Evolutionary conservation across 2,888 invertebrate genomes (phyloP).

Genomic region (Gnatocerus cornutus): DNA sequence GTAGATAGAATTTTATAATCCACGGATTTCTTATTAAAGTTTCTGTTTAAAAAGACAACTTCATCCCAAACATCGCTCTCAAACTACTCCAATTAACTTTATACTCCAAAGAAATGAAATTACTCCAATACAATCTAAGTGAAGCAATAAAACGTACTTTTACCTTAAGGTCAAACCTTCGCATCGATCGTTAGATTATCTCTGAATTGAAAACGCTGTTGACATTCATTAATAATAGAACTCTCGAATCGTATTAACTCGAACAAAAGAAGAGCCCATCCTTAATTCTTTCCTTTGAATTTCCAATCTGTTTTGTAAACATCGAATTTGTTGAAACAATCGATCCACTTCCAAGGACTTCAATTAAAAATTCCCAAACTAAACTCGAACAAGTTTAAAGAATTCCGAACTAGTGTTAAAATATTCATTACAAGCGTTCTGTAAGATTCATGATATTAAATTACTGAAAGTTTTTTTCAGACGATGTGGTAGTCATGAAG

Average conservation of each 20-base stretch:
- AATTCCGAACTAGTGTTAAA: slow-evolving; percentile 13
- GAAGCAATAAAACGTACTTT: not conserved
- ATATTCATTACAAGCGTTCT: slow-evolving; percentile 10
- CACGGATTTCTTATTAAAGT: too few relatives aligned
- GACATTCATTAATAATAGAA: slow-evolving; percentile 22
- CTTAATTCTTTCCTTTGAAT: slow-evolving; percentile 17
- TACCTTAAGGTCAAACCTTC: not conserved
- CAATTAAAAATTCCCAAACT: slow-evolving; percentile 6
- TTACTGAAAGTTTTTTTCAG: not conserved
- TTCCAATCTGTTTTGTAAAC: slow-evolving; percentile 23
- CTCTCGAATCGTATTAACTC: slow-evolving; percentile 18
- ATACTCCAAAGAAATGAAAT: too few relatives aligned
- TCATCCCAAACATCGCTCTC: too few relatives aligned
- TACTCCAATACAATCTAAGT: too few relatives aligned
- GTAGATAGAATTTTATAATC: too few relatives aligned
- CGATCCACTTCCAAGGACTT: not conserved
- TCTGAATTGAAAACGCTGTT: slow-evolving; percentile 1
- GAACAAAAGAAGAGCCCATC: slow-evolving; percentile 21
- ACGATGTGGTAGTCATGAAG: slow-evolving; percentile 70
- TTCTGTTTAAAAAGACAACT: too few relatives aligned
- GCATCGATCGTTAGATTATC: not conserved
- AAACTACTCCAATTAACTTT: too few relatives aligned
- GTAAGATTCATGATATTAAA: slow-evolving; percentile 28
- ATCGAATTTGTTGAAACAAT: slow-evolving; percentile 19
- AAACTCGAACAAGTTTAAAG: slow-evolving; percentile 6